Conservation (phyloP, 2,797 vertebrate genomes). For the Masticophis lateralis region DNA sequence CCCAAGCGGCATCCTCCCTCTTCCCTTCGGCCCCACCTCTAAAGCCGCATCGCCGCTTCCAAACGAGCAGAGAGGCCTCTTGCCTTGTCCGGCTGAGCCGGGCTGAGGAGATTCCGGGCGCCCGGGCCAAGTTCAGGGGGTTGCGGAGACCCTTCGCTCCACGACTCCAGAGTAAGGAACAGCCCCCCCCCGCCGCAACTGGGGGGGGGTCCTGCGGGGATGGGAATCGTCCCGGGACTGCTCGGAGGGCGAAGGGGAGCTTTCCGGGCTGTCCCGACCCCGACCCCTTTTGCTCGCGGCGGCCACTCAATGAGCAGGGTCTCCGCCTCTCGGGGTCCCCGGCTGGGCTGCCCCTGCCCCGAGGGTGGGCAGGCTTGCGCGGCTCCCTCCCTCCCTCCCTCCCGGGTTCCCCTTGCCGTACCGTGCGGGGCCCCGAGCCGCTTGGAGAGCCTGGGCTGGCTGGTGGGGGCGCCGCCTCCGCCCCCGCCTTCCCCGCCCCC, state of each 20-base stretch:
- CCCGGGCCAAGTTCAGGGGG: no score
- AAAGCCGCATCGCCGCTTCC: no score
- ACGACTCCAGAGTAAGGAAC: not conserved
- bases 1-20: not conserved
- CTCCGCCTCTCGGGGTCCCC: not conserved
- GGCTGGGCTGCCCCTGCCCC: not conserved
- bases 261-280: no score
- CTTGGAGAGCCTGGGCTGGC: not conserved
- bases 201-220: not conserved
- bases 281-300: not conserved
- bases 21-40: not conserved
- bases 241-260: not conserved
- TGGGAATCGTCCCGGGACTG: not conserved
- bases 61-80: not conserved
- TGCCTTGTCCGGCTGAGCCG: not conserved
- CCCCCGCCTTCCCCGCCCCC: not conserved
- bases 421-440: not conserved
- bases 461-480: not conserved
- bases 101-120: not conserved
- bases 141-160: no score
- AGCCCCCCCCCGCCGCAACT: no score
- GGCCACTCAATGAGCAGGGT: not conserved
- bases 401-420: not conserved
- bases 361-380: no score
- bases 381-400: rapidly evolving